These are phyloP conservation scores for Parazoanthus darwini DNA, from an alignment of 92 coral and sea anemone genomes.

Conservation along the genomic window DNA sequence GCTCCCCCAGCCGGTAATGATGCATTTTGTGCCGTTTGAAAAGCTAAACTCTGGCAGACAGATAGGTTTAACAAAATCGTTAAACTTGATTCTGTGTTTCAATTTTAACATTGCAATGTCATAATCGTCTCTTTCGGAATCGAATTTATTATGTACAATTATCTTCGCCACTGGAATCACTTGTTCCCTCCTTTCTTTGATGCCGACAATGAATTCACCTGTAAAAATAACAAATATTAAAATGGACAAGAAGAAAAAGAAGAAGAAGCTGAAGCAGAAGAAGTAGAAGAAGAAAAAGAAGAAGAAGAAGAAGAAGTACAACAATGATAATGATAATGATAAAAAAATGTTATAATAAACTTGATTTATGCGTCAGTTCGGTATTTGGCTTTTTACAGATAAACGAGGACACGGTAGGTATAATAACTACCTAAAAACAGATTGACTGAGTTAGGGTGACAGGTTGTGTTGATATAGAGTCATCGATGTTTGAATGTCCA, in stretches of 20 bases:
- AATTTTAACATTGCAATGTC: constrained; percentile 88
- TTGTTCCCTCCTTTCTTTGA: constrained; percentile 76
- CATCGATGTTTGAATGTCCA: too few species aligned
- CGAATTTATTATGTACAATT: constrained; percentile 64
- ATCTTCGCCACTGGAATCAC: constrained; percentile 71
- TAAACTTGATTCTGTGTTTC: constrained; percentile 58
- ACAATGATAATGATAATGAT: too few species aligned
- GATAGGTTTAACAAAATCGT: constrained; percentile 69
- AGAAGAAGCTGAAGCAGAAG: background rate
- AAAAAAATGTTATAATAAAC: too few species aligned
- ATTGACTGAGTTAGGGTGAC: too few species aligned
- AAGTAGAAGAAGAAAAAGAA: background rate
- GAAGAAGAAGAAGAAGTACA: too few species aligned
- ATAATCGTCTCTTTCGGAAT: constrained; percentile 47
- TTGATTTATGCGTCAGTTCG: too few species aligned
- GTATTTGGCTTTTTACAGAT: too few species aligned
- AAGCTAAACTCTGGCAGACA: constrained; percentile 78
- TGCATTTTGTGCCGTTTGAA: constrained; percentile 70
- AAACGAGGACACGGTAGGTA: too few species aligned
- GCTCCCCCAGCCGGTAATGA: constrained; percentile 93
- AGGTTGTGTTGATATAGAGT: too few species aligned
- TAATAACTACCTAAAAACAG: too few species aligned
- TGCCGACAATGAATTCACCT: constrained; percentile 73
- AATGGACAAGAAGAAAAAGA: background rate
- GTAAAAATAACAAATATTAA: background rate